A percentile compares a stretch with the other conserved stretches of the same genome.
phyloP scores from a whole-genome alignment of 2,888 invertebrate genomes.

The Torymus aiolomorphi region DNA sequence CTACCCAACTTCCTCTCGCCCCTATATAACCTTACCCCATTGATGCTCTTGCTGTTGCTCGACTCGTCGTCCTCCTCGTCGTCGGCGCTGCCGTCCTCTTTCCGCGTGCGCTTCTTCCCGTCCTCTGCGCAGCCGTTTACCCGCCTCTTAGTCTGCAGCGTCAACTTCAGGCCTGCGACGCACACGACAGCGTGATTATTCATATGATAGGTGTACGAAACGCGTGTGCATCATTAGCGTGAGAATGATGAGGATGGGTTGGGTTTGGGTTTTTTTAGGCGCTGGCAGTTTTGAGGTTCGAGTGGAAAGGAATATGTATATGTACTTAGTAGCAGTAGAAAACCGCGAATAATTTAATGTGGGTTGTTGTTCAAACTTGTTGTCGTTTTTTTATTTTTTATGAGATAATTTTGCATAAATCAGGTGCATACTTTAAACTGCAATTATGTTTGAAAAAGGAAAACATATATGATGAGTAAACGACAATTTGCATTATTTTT shows the following conservation, averaged over 20 bases:
- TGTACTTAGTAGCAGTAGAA: too few species aligned
- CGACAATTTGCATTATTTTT: not conserved
- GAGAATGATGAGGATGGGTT: not conserved
- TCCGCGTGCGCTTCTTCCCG: slow-evolving; percentile 69
- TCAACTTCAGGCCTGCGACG: slow-evolving; percentile 86
- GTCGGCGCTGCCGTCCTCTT: slow-evolving; percentile 74
- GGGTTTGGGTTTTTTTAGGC: too few species aligned
- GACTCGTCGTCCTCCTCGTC: slow-evolving; percentile 78
- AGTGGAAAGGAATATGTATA: too few species aligned
- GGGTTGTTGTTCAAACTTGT: too few species aligned
- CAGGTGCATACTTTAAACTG: not conserved
- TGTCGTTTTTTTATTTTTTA: too few species aligned
- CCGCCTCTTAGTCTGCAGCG: slow-evolving; percentile 89
- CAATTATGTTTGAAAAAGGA: slow-evolving; percentile 3
- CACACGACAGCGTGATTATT: not conserved
- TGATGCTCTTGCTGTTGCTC: slow-evolving; percentile 77
- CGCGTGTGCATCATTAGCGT: too few species aligned
- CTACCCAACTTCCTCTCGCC: too few species aligned
- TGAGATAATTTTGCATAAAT: too few species aligned
- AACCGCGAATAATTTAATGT: too few species aligned
- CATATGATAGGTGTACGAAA: not conserved
- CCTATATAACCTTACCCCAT: slow-evolving; percentile 70
- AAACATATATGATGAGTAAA: slow-evolving; percentile 10
- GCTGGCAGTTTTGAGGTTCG: too few species aligned
- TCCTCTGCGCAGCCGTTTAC: slow-evolving; percentile 70